Evolutionary conservation across 2,888 invertebrate species (phyloP), one percentile per base, ranked within the genome.

Genomic region (Nudaria mundana): DNA sequence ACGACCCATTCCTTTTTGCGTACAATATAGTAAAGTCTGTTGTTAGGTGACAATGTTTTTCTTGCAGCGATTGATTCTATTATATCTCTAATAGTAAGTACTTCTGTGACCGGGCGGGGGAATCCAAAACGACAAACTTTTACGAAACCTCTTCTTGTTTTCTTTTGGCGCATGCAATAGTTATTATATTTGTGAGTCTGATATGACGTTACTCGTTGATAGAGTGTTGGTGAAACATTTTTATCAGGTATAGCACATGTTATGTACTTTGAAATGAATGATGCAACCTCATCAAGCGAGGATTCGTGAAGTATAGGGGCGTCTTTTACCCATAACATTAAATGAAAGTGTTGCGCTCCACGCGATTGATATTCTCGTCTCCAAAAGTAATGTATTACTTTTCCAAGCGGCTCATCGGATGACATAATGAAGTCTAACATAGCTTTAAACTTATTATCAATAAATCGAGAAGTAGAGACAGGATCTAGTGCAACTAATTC

Each of bases 111-210:
- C 0, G 32, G 8, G 2, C 32, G 32, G 0, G 32, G 33, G 10
- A 25, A 33, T 11, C 25, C 33, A 25, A 32, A 32, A 5, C 32
- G 4, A n/a, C 32, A 32, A 15, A 33, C 33, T 15, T n/a, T 5
- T 7, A 7, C 11, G 7, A 16, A 24, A 7, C 16, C 25, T 7
- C 8, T 33, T 11, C 12, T 23, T 5, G 22, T 31, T 31, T 31
- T 31, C 13, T 32, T 32, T 10, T 14, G 8, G 5, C 23, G 7
- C 6, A 24, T 6, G 6, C 32, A 32, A 10, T 32, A 32, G 4
- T 1, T 15, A n/a, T 32, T 25, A 25, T 32, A 24, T 24, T 32
- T 32, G 11, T 32, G 32, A 2, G 5, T 32, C 5, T 32, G 32
- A 24, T 32, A 32, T 5, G 4, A 6, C 0, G 6, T 24, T 1